These are phyloP conservation scores for Stenolophus ochropezus DNA, from an alignment of 2,888 invertebrate genomes.

Conservation along the genomic window DNA sequence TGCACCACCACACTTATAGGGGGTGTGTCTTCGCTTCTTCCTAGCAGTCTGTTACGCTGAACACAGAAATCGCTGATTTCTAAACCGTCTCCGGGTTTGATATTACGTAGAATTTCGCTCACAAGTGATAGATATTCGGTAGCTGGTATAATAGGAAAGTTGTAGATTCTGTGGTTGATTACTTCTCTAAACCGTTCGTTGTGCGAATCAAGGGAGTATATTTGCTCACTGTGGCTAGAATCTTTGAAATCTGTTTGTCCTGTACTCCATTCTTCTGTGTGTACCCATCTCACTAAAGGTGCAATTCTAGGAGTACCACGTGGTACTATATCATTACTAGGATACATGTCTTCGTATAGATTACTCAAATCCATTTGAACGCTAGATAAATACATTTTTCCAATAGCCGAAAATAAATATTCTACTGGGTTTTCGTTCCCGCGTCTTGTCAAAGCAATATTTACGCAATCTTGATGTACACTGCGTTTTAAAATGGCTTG, in stretches of 20 bases:
- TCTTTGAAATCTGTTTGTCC: constrained; percentile 69
- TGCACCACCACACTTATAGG: constrained; percentile 71
- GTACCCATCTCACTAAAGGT: constrained; percentile 91
- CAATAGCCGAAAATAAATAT: constrained; percentile 78
- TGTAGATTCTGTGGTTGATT: constrained; percentile 69
- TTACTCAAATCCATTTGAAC: constrained; percentile 84
- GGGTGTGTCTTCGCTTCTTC: neutral
- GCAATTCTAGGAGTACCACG: constrained; percentile 90
- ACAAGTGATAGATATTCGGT: constrained; percentile 69
- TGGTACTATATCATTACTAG: constrained; percentile 88
- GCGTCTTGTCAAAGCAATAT: constrained; percentile 85
- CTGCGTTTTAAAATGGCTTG: constrained; percentile 91
- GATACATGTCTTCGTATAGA: constrained; percentile 77
- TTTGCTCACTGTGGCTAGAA: constrained; percentile 68
- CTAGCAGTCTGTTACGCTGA: neutral
- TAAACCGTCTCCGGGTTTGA: neutral
- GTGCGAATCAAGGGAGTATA: constrained; percentile 72
- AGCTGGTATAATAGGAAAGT: constrained; percentile 68
- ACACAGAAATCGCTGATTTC: constrained; percentile 2
- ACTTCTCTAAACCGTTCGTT: constrained; percentile 72
- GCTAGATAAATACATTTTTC: constrained; percentile 87
- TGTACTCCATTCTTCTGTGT: constrained; percentile 84
- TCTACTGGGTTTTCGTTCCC: constrained; percentile 80
- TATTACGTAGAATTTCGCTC: neutral
- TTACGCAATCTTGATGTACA: constrained; percentile 81